Percentiles rank a stretch among this genome's conserved stretches.
phyloP scores from a whole-genome alignment of 2,113 vertebrate genomes.

The Colaptes auratus region DNA sequence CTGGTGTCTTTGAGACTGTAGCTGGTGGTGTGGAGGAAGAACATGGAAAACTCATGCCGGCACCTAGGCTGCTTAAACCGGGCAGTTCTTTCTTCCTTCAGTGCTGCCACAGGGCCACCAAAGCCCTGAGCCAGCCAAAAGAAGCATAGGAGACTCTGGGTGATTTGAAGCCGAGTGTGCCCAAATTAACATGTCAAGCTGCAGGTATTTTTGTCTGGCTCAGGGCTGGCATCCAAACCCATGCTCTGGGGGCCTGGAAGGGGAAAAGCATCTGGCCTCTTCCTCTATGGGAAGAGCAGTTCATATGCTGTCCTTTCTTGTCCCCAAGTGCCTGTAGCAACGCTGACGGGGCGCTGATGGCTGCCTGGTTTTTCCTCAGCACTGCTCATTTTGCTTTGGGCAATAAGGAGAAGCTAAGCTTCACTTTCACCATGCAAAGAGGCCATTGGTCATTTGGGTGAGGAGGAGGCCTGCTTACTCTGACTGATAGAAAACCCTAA shows the following conservation, averaged over 20 bases:
- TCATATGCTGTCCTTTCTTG: neutral
- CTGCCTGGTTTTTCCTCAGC: neutral
- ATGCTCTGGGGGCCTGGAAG: accelerated
- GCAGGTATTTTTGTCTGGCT: neutral
- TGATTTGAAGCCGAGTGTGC: neutral
- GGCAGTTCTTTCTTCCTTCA: neutral
- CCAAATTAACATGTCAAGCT: neutral
- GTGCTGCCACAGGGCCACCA: accelerated
- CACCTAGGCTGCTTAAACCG: neutral
- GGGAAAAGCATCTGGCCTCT: neutral
- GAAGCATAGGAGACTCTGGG: neutral
- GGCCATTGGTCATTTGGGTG: neutral
- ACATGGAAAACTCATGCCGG: neutral
- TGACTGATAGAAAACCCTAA: constrained; percentile 73
- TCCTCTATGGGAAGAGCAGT: neutral
- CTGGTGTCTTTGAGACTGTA: neutral
- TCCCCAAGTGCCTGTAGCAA: accelerated
- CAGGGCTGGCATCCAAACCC: neutral
- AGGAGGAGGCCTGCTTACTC: neutral
- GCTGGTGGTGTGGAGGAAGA: neutral
- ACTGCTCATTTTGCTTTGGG: neutral
- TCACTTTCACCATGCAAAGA: neutral
- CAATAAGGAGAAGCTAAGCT: neutral
- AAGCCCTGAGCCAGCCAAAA: neutral
- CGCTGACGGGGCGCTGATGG: neutral